Conservation (phyloP, 2,888 invertebrate genomes). For the Chelonus formosanus region DNA sequence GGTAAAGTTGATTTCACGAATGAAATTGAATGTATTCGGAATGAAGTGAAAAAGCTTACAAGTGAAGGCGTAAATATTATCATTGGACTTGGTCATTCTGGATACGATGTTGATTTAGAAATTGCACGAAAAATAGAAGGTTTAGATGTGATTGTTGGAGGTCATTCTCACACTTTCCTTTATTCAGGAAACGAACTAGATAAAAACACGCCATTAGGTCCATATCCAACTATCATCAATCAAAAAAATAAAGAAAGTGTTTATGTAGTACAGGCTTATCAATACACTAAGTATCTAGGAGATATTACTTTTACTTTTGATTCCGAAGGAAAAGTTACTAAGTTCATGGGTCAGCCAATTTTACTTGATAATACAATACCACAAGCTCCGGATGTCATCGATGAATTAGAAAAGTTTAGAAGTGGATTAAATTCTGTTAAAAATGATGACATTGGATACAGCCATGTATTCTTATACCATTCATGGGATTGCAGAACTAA, state of each 20-base stretch:
- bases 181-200: conserved; percentile 79
- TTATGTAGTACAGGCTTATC: conserved; percentile 89
- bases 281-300: conserved; percentile 91
- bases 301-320: conserved; percentile 77
- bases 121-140: conserved; percentile 81
- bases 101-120: conserved; percentile 77
- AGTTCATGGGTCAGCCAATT: conserved; percentile 79
- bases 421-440: conserved; percentile 68
- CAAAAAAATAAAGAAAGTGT: conserved; percentile 78
- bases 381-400: conserved; percentile 71
- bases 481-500: conserved; percentile 71
- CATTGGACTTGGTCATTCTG: conserved; percentile 90
- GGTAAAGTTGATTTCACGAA: conserved; percentile 67
- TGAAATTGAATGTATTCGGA: conserved; percentile 75
- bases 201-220: conserved; percentile 74
- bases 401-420: conserved; percentile 71
- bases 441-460: conserved; percentile 71
- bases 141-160: conserved; percentile 88
- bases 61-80: conserved; percentile 77
- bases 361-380: conserved; percentile 74
- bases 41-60: conserved; percentile 74
- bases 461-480: conserved; percentile 78
- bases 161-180: conserved; percentile 90
- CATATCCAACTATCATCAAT: conserved; percentile 79
- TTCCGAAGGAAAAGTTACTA: conserved; percentile 73